Conservation (phyloP, 2,888 invertebrate species). For the Mesorhabditis sp. region DNA sequence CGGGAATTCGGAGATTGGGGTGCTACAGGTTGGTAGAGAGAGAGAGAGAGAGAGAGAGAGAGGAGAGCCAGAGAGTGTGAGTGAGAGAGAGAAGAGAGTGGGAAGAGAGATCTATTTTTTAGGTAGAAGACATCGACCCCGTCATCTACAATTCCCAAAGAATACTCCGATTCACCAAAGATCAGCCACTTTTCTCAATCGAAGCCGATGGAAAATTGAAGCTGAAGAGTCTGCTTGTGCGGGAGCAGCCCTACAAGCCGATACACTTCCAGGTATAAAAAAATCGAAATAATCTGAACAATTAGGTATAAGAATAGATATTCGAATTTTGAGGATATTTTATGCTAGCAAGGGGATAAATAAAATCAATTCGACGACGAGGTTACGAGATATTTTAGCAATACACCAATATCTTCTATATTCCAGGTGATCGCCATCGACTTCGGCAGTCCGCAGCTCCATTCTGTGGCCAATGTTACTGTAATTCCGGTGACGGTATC, state of each 20-base stretch:
- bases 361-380: slow-evolving; percentile 3
- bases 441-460: slow-evolving; percentile 55
- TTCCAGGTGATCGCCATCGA: slow-evolving; percentile 45
- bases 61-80: too few relatives aligned
- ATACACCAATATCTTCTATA: neutral
- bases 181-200: slow-evolving; percentile 28
- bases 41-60: neutral
- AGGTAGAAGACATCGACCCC: slow-evolving; percentile 45
- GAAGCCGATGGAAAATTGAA: slow-evolving; percentile 28
- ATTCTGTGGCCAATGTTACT: slow-evolving; percentile 46
- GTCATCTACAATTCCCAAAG: slow-evolving; percentile 56
- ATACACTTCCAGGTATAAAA: slow-evolving; percentile 20
- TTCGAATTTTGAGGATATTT: slow-evolving; percentile 22
- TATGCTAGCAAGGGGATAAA: slow-evolving; percentile 15
- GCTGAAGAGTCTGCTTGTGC: slow-evolving; percentile 19
- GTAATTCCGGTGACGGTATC: slow-evolving; percentile 54
- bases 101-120: neutral
- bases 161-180: slow-evolving; percentile 33
- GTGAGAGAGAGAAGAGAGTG: too few relatives aligned
- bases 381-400: neutral
- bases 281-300: too few relatives aligned
- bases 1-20: neutral
- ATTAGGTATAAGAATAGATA: neutral
- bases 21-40: neutral
- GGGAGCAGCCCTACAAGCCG: slow-evolving; percentile 26